Conservation (phyloP, 2,888 invertebrate species). For the Cartodere bifasciata region DNA sequence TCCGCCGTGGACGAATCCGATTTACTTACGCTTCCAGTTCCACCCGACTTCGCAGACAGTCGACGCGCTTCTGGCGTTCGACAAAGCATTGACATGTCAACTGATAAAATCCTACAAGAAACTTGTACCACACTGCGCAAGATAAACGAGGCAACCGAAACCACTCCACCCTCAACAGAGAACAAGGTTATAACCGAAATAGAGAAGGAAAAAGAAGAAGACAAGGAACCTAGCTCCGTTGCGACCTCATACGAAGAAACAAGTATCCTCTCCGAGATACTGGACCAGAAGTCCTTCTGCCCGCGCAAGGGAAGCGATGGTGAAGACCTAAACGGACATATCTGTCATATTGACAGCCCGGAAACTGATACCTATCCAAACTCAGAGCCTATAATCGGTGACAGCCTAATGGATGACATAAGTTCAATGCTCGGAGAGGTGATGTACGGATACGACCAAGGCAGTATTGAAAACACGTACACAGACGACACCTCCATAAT, state of each 20-base stretch:
- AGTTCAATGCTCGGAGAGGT: conserved; percentile 64
- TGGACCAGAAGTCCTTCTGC: conserved; percentile 36
- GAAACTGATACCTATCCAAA: conserved; percentile 64
- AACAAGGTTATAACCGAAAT: conserved; percentile 29
- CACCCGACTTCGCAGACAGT: conserved; percentile 73
- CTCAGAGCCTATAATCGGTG: conserved; percentile 52
- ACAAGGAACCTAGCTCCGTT: conserved; percentile 47
- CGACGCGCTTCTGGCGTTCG: conserved; percentile 51
- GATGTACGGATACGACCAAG: conserved; percentile 50
- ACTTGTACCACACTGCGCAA: conserved; percentile 26
- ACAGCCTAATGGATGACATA: conserved; percentile 67
- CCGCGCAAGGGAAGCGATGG: conserved; percentile 36
- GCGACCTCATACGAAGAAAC: conserved; percentile 57
- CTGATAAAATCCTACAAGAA: conserved; percentile 25
- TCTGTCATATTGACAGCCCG: conserved; percentile 73
- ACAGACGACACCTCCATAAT: conserved; percentile 60
- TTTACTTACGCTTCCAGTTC: conserved; percentile 53
- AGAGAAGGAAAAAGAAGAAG: conserved; percentile 36
- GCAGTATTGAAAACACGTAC: conserved; percentile 44
- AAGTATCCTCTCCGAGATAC: conserved; percentile 56
- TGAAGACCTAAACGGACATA: conserved; percentile 40
- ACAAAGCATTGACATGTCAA: conserved; percentile 12
- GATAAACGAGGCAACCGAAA: conserved; percentile 16
- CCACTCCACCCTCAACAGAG: conserved; percentile 24
- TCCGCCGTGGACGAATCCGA: conserved; percentile 43